Evolutionary conservation across 2,888 invertebrate genomes (phyloP).

Genomic region (Siphonodentalium dalli): DNA sequence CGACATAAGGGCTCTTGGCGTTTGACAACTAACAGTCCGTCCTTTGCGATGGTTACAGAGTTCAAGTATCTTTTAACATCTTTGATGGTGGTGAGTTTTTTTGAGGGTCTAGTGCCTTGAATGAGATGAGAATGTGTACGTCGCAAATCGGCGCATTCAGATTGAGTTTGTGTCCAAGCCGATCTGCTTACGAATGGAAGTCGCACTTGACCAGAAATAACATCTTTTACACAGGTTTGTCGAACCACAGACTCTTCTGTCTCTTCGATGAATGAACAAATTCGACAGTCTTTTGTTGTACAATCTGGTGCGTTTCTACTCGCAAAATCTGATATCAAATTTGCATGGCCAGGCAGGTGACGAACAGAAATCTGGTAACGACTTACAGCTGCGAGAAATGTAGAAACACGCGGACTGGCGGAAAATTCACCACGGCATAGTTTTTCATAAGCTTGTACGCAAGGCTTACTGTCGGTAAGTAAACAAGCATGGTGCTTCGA

Average conservation of each 20-base stretch:
- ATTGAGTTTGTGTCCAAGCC: constrained; percentile 11
- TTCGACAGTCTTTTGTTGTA: too few relatives aligned
- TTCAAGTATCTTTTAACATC: constrained; percentile 20
- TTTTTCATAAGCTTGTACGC: constrained; percentile 18
- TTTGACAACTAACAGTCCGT: constrained; percentile 17
- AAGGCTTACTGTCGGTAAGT: constrained; percentile 25
- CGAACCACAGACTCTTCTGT: too few relatives aligned
- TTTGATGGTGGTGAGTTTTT: constrained; percentile 17
- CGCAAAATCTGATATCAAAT: constrained; percentile 13
- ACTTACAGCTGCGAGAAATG: constrained; percentile 20
- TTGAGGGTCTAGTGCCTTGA: constrained; percentile 24
- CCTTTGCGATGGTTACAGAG: constrained; percentile 11
- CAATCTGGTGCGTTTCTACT: constrained; percentile 13
- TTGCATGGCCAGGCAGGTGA: constrained; percentile 6
- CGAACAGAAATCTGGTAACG: constrained; percentile 4
- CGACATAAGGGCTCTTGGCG: constrained; percentile 5
- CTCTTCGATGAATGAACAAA: too few relatives aligned
- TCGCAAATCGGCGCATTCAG: constrained; percentile 19
- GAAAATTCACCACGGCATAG: constrained; percentile 27
- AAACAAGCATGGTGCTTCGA: constrained; percentile 13
- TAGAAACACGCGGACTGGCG: constrained; percentile 15
- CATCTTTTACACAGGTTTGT: constrained; percentile 11
- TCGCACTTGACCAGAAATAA: too few relatives aligned
- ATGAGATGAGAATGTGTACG: constrained; percentile 19
- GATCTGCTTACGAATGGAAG: constrained; percentile 17